Evolutionary conservation across 2,888 invertebrate genomes (phyloP).

Genomic region (Laothoe populi): DNA sequence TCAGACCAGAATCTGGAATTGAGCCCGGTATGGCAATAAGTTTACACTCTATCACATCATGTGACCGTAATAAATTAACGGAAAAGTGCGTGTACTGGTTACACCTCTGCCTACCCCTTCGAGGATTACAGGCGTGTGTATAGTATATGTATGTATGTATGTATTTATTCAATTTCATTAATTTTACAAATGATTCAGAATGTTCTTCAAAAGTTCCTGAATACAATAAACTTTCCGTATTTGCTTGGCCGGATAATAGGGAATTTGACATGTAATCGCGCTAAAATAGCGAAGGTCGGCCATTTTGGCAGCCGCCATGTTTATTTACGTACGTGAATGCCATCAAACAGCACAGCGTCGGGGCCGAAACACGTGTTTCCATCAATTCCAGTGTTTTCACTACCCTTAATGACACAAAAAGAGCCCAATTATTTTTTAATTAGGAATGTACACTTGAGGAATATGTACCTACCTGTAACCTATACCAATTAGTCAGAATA

Average conservation of each 20-base stretch:
- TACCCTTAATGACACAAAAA: not conserved
- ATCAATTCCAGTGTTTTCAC: constrained; percentile 54
- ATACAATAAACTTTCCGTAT: constrained; percentile 45
- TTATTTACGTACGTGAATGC: constrained; percentile 82
- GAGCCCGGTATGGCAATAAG: too few species aligned
- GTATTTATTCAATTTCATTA: not conserved
- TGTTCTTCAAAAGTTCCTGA: constrained; percentile 29
- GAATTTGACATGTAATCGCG: constrained; percentile 64
- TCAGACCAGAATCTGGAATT: too few species aligned
- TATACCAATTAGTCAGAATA: not conserved
- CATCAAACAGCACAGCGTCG: constrained; percentile 73
- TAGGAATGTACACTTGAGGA: not conserved
- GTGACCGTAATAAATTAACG: too few species aligned
- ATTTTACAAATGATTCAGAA: not conserved
- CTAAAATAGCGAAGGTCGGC: constrained; percentile 81
- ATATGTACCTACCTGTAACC: not conserved
- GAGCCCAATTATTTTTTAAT: not conserved
- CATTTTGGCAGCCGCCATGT: constrained; percentile 79
- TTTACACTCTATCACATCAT: too few species aligned
- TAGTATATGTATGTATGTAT: too few species aligned
- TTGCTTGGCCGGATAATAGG: constrained; percentile 58
- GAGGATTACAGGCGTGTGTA: too few species aligned
- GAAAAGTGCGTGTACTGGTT: too few species aligned
- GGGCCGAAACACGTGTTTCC: constrained; percentile 69
- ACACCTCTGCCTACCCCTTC: too few species aligned